A percentile compares a stretch with the other conserved stretches of the same genome.
These are phyloP conservation scores for Meriones unguiculatus DNA, from an alignment of 2,113 vertebrate genomes.

Conservation along the genomic window DNA sequence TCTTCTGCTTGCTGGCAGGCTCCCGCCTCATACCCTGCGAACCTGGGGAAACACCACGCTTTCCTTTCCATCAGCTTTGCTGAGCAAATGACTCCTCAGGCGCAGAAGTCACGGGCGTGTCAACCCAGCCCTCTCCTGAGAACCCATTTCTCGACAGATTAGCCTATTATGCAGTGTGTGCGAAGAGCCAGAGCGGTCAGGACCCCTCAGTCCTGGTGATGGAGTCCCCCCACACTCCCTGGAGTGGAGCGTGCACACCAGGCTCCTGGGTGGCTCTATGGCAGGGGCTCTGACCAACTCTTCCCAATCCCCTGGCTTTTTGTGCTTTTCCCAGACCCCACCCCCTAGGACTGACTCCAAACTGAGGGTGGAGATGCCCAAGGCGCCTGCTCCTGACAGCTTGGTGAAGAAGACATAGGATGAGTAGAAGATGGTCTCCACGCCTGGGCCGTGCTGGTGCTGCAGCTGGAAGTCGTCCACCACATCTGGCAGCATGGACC, in stretches of 20 bases:
- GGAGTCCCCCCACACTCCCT: not conserved
- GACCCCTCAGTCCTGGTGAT: not conserved
- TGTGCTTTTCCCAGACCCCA: not conserved
- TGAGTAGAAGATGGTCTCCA: constrained; percentile 98
- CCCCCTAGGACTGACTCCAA: constrained; percentile 92
- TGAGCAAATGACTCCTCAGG: not conserved
- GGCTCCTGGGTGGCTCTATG: not conserved
- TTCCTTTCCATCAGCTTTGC: not conserved
- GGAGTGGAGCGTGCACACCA: not conserved
- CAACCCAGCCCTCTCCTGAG: not conserved
- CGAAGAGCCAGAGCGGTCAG: not conserved
- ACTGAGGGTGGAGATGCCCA: constrained; percentile 96
- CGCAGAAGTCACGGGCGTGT: not conserved
- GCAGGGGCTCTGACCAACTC: not conserved
- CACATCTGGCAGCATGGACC: constrained; percentile 98
- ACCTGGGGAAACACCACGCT: constrained; percentile 85
- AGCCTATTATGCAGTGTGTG: not conserved
- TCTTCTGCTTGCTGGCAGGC: constrained; percentile 90
- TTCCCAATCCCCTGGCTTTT: not conserved
- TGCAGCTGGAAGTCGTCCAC: constrained; percentile 95
- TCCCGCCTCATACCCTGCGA: constrained; percentile 93
- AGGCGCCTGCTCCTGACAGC: constrained; percentile 93
- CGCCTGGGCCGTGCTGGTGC: constrained; percentile 92
- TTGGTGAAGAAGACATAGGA: constrained; percentile 98
- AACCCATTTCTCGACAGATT: not conserved